phyloP scores from a whole-genome alignment of 2,113 vertebrate species.

The Scalopus aquaticus region DNA sequence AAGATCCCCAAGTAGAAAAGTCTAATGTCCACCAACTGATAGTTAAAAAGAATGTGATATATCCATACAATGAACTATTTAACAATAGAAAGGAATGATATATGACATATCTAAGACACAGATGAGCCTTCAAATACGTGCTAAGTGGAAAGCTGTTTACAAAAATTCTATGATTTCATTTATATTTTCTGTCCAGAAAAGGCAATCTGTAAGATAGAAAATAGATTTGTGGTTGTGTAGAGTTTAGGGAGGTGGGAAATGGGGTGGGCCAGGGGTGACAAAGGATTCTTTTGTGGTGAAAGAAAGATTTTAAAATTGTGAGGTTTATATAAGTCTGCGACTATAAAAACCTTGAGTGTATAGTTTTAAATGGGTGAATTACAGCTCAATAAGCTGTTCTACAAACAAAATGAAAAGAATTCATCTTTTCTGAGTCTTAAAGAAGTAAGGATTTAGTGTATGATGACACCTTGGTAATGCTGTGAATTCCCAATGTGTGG shows the following conservation, averaged over 20 bases:
- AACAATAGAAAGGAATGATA: neutral
- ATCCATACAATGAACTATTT: neutral
- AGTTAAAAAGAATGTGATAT: neutral
- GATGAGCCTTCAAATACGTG: neutral
- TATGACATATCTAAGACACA: too few species aligned
- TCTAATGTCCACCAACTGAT: neutral
- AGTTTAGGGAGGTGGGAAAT: neutral
- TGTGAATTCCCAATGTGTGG: too few species aligned
- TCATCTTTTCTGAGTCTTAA: neutral
- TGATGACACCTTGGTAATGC: too few species aligned
- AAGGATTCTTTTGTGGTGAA: neutral
- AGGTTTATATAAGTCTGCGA: neutral
- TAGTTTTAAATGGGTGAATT: neutral
- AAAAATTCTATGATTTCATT: neutral
- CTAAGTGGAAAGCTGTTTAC: neutral
- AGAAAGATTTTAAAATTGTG: neutral
- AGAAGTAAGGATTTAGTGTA: neutral
- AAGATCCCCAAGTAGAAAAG: too few species aligned
- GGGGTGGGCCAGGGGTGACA: neutral
- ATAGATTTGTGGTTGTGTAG: neutral
- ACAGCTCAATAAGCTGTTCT: neutral
- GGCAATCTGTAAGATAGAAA: neutral
- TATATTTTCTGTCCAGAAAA: neutral
- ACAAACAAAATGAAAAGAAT: neutral
- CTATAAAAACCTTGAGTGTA: neutral